Evolutionary conservation across 2,797 vertebrate genomes (phyloP), one percentile per base, ranked within the genome.

Genomic region (Hemitrygon akajei): DNA sequence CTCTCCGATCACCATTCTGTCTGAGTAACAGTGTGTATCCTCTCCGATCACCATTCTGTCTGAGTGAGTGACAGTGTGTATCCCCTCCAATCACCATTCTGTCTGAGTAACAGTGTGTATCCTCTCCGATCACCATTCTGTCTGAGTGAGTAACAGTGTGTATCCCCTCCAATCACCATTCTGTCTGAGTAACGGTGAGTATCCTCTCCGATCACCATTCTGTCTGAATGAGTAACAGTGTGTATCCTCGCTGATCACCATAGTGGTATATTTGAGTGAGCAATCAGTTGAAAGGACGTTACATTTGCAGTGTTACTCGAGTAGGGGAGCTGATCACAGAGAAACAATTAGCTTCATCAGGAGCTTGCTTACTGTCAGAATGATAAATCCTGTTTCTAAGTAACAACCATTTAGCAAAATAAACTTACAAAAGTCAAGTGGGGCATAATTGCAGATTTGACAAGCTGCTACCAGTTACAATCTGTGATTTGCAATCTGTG

Each of bases 341-440:
- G 87, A 82, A 75, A 91, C 30, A 69, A 94, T 94, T 94, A 94
- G 84, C 94, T 94, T 95, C 94, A 94, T 95, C 37, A 10, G 20
- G 75, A 95, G 94, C 87, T 93, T 94, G 60, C 16, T 10, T 92
- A 91, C 93, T 95, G 94, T 95, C 94, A 94, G 40, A 95, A 94
- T 94, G 37, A 93, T 94, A 95, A 82, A 37, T 79, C 30, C 84
- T 94, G 66, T 22, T 7, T 92, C 95, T 94, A 94, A 73, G 84
- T 93, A 94, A 94, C 94, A 95, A 94, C 95, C 94, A 94, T 95
- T 95, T 95, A 94, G 95, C 86, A 95, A 96, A 95, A 96, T 94
- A 95, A 95, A 95, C 94, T 94, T 93, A 94, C 95, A 77, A 63
- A 47, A 95, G 94, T 96, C 94, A 94, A 95, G 71, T 95, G 93